phyloP scores from a whole-genome alignment of 2,797 vertebrate species.

The Chiloscyllium punctatum region DNA sequence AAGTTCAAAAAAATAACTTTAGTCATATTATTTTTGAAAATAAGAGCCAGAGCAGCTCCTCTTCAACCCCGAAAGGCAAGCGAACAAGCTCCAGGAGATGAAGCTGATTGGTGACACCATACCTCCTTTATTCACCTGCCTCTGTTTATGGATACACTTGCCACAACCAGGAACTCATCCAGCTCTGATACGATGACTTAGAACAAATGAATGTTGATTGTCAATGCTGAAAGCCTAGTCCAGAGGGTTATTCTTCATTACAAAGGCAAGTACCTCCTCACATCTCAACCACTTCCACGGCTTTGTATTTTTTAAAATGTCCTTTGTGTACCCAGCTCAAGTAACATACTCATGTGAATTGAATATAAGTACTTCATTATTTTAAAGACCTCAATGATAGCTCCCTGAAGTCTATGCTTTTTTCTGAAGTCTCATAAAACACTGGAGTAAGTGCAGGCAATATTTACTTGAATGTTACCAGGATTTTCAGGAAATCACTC shows the following conservation, averaged over 20 bases:
- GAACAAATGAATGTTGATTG: not conserved
- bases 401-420: not conserved
- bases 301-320: not conserved
- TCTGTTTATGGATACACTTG: not conserved
- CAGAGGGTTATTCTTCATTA: not conserved
- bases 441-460: not conserved
- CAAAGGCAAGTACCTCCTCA: not conserved
- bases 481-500: not conserved
- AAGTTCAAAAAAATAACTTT: not conserved
- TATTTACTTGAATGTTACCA: not conserved
- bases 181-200: not conserved
- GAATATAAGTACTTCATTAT: not conserved
- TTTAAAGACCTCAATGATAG: not conserved
- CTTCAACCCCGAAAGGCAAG: not conserved
- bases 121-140: not conserved
- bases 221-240: not conserved
- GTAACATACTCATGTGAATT: not conserved
- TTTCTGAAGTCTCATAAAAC: not conserved
- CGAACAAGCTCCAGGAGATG: not conserved
- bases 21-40: not conserved
- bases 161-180: not conserved
- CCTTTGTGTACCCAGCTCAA: not conserved
- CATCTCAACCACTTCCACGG: not conserved
- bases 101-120: not conserved
- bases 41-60: not conserved